These are phyloP conservation scores for Valencia hispanica DNA, from an alignment of 2,797 vertebrate genomes.

Conservation along the genomic window DNA sequence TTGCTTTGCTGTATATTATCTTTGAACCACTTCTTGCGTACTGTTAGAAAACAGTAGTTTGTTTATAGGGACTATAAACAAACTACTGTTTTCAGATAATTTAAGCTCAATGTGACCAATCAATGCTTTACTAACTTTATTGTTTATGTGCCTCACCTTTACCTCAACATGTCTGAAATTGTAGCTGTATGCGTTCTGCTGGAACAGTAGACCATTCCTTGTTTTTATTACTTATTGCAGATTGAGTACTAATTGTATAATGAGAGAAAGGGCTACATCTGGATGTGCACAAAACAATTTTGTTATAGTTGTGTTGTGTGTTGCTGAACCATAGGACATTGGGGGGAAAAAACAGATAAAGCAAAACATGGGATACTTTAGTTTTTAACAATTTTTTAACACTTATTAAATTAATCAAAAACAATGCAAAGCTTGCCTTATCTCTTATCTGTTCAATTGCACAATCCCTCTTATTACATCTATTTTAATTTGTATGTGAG, in stretches of 20 bases:
- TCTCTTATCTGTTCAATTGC: background rate
- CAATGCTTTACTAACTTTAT: background rate
- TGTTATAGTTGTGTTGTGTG: constrained; percentile 42
- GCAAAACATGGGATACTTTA: constrained; percentile 15
- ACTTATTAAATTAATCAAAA: constrained; percentile 46
- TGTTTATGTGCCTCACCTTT: background rate
- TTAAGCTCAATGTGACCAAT: background rate
- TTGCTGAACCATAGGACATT: constrained; percentile 11
- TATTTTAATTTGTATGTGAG: background rate
- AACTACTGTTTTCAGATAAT: background rate
- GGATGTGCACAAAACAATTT: constrained; percentile 17
- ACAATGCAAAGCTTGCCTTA: background rate
- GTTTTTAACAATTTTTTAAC: constrained; percentile 66
- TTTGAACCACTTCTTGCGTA: background rate
- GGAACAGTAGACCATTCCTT: constrained; percentile 9
- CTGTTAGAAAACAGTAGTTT: no score
- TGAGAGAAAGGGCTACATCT: background rate
- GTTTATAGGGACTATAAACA: no score
- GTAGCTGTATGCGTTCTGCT: background rate
- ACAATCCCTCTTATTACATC: background rate
- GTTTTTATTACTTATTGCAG: background rate
- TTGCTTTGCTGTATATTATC: constrained; percentile 15
- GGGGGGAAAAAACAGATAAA: constrained; percentile 13
- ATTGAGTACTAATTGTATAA: constrained; percentile 12
- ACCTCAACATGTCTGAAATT: background rate